These are phyloP conservation scores for Rachycentron canadum DNA, from an alignment of 2,797 vertebrate genomes.

Conservation along the genomic window DNA sequence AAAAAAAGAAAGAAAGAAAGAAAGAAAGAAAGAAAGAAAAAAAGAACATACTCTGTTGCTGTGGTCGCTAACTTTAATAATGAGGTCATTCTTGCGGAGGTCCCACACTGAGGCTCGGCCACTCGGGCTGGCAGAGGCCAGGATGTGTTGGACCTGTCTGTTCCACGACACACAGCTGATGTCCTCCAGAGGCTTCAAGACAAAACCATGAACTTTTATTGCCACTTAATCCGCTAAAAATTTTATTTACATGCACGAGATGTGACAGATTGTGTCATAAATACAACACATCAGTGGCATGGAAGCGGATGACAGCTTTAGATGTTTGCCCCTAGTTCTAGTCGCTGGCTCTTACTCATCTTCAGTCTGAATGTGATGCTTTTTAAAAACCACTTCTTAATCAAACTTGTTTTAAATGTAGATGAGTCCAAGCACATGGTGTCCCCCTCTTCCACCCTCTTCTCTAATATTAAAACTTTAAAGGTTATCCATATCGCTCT, in stretches of 20 bases:
- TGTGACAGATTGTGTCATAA: not conserved
- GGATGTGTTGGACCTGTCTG: slow-evolving; percentile 97
- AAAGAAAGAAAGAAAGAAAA: not conserved
- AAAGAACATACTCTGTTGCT: slow-evolving; percentile 92
- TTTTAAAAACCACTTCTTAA: no score
- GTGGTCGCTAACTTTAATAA: slow-evolving; percentile 99
- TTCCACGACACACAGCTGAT: slow-evolving; percentile 97
- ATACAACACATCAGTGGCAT: not conserved
- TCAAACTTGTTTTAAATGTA: no score
- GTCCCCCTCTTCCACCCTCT: no score
- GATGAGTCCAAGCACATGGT: no score
- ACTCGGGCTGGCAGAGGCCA: slow-evolving; percentile 94
- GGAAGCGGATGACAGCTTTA: no score
- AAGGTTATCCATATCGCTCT: no score
- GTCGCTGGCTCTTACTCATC: not conserved
- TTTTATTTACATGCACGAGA: not conserved
- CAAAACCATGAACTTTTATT: not conserved
- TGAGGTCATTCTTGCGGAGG: slow-evolving; percentile 97
- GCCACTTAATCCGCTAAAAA: not conserved
- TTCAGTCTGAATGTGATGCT: no score
- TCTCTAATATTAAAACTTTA: no score
- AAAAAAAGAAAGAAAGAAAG: not conserved
- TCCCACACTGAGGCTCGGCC: slow-evolving; percentile 97
- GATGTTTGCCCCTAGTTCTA: no score
- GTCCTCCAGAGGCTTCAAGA: slow-evolving; percentile 91